A percentile compares a stretch with the other conserved stretches of the same genome.
Conservation (phyloP, 92 coral and sea anemone species). For the Actinostola sp. region DNA sequence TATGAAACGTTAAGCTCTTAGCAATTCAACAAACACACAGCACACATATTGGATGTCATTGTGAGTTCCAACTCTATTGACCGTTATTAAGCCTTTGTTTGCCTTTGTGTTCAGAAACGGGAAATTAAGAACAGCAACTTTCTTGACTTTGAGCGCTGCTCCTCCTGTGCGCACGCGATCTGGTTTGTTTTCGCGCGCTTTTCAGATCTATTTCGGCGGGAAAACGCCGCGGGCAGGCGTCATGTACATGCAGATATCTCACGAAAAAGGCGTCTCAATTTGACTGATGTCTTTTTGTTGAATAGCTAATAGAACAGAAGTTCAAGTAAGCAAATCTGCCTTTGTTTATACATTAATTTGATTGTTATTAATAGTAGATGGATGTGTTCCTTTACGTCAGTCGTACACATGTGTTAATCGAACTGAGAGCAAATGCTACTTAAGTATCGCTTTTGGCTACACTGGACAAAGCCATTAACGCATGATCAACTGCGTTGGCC, state of each 20-base stretch:
- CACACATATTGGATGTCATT: not conserved
- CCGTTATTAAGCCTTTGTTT: slow-evolving; percentile 35
- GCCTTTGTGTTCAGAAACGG: slow-evolving; percentile 28
- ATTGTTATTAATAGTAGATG: slow-evolving; percentile 14
- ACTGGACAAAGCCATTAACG: slow-evolving; percentile 17
- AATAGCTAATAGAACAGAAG: slow-evolving; percentile 20
- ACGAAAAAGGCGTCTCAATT: slow-evolving; percentile 15
- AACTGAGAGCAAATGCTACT: slow-evolving; percentile 25
- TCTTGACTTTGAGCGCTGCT: slow-evolving; percentile 3
- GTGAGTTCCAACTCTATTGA: slow-evolving; percentile 20
- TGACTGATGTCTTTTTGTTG: slow-evolving; percentile 11
- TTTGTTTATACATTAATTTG: slow-evolving; percentile 9
- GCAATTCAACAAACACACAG: slow-evolving; percentile 15
- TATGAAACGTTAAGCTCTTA: slow-evolving; percentile 3
- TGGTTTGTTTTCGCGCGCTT: slow-evolving; percentile 32
- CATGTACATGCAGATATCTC: slow-evolving; percentile 1
- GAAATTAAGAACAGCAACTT: slow-evolving; percentile 37
- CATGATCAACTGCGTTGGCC: slow-evolving; percentile 7
- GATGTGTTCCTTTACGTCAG: slow-evolving; percentile 10
- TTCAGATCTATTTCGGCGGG: slow-evolving; percentile 12
- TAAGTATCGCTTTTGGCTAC: slow-evolving; percentile 42
- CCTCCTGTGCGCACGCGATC: slow-evolving; percentile 16
- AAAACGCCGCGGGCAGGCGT: not conserved
- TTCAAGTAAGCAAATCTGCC: slow-evolving; percentile 20
- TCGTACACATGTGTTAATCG: slow-evolving; percentile 6